These are phyloP conservation scores for Rhinogobius similis DNA, from an alignment of 2,113 vertebrate genomes.

Conservation along the genomic window DNA sequence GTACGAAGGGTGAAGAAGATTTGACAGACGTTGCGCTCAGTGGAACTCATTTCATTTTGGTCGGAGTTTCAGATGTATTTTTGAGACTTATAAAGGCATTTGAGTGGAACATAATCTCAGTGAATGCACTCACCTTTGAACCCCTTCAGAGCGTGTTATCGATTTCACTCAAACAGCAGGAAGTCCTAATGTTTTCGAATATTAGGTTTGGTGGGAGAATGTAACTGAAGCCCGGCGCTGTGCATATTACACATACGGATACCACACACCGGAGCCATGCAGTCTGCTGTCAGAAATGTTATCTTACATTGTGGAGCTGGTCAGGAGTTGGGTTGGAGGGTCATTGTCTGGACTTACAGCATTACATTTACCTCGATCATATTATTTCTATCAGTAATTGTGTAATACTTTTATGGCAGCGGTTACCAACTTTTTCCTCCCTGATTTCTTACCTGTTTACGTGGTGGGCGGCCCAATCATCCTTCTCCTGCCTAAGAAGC, in stretches of 20 bases:
- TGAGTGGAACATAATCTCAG: background rate
- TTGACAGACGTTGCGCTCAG: too few relatives aligned
- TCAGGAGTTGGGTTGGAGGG: background rate
- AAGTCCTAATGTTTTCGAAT: background rate
- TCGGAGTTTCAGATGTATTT: background rate
- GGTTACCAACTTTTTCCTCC: too few relatives aligned
- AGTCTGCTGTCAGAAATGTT: background rate
- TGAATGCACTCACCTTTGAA: constrained; percentile 1
- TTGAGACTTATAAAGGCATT: background rate
- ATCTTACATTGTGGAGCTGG: background rate
- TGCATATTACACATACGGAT: background rate
- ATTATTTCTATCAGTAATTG: too few relatives aligned
- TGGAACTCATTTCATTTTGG: background rate
- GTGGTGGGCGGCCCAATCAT: too few relatives aligned
- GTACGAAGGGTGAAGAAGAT: too few relatives aligned
- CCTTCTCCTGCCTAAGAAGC: too few relatives aligned
- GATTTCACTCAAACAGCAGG: background rate
- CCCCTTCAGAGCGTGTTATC: background rate
- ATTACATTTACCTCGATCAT: too few relatives aligned
- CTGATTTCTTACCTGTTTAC: too few relatives aligned
- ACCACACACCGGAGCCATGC: background rate
- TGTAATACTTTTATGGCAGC: too few relatives aligned
- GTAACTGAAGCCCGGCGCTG: background rate
- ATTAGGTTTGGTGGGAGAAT: background rate
- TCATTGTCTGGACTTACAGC: background rate